Evolutionary conservation across 2,113 vertebrate genomes (phyloP), one percentile per base, ranked within the genome.

Genomic region (Antigone vipio): DNA sequence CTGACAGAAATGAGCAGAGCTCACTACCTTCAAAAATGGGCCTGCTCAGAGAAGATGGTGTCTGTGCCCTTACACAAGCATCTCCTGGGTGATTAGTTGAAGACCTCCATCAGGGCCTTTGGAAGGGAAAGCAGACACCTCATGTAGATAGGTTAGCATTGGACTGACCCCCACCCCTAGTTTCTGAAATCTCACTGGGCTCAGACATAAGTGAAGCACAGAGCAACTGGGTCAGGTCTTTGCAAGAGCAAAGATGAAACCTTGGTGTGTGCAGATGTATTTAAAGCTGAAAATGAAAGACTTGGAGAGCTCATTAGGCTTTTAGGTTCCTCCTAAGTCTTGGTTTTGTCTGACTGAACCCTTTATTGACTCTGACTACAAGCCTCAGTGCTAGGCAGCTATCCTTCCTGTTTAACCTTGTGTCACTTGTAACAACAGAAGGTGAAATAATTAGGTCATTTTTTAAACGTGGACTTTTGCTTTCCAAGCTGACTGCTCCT

Each of bases 331-430:
- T 89, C 13, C 49, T 64, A 79, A 66, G 22, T 85, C 85, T 96
- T 64, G 38, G 27, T 89, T 94, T 94, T 87, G 62, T 85, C 66
- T 79, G 62, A 27, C 44, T 89, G 82, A 94, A 85, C 53, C 74
- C 73, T 85, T 85, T 93, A 73, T 60, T 79, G 92, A 91, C 62
- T 71, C 17, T 24, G 26, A 52, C 50, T 72, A 77, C 87, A 71
- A 88, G 49, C 17, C 62, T 88, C 38, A 22, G 62, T 26, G 45
- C 44, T 40, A 64, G 66, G 58, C 81, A 94, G 73, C 49, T 85
- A 62, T 72, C 77, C 66, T 87, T 85, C 45, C 62, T 27, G 5
- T 73, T 95, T 94, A 92, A 94, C 94, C 87, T 94, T 47, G 18
- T 55, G 52, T 45, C 82, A 87, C 72, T 83, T 68, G 16, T 81